phyloP scores from a whole-genome alignment of 2,113 vertebrate species.

The Coturnix japonica region DNA sequence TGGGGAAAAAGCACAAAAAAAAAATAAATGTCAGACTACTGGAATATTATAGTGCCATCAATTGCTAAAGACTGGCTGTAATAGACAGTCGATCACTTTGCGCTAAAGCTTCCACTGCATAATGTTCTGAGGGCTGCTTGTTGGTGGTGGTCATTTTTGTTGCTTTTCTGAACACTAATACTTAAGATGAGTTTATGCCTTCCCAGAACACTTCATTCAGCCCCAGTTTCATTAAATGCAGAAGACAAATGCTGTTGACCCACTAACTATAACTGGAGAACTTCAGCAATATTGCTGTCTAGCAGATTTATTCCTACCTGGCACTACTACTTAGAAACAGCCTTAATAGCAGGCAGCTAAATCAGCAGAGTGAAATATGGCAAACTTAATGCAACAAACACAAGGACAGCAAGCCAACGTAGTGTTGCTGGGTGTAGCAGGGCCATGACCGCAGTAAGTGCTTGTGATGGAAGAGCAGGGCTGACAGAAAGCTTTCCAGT shows the following conservation, averaged over 20 bases:
- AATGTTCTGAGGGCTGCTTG: neutral
- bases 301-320: slow-evolving; percentile 6
- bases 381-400: neutral
- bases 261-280: neutral
- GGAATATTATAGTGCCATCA: neutral
- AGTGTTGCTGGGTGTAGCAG: neutral
- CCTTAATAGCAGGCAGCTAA: neutral
- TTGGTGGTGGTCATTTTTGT: neutral
- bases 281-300: fast-evolving
- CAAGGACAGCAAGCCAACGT: neutral
- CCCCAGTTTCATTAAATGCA: neutral
- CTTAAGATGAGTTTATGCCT: neutral
- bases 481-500: neutral
- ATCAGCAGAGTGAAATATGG: neutral
- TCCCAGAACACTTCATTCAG: slow-evolving; percentile 3
- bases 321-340: neutral
- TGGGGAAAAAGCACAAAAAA: neutral
- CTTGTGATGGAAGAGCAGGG: neutral
- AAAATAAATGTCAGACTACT: neutral
- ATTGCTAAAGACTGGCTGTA: neutral
- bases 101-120: neutral
- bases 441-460: neutral
- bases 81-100: neutral
- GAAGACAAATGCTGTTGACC: neutral
- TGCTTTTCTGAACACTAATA: neutral